Percentiles rank a stretch among this genome's conserved stretches.
These are phyloP conservation scores for Gordius sp. DNA, from an alignment of 2,888 invertebrate genomes.

Conservation along the genomic window DNA sequence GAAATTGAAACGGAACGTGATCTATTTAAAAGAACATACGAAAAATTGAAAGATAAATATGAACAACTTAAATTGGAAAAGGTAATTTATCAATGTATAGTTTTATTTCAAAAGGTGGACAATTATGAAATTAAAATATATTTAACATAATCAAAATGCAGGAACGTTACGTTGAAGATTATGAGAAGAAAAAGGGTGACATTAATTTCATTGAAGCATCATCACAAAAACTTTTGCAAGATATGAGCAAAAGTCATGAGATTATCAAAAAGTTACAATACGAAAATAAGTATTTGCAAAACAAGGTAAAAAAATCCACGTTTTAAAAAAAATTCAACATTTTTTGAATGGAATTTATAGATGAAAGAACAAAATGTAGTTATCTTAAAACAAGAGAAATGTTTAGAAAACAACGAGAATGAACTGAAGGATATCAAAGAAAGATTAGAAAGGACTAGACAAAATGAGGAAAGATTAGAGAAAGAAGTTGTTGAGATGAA, in stretches of 20 bases:
- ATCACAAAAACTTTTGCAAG: constrained; percentile 7
- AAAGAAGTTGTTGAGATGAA: neutral
- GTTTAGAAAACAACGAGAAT: neutral
- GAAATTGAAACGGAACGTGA: neutral
- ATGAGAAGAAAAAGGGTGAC: neutral
- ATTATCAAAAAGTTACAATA: constrained; percentile 7
- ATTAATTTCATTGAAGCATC: neutral
- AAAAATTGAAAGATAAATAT: neutral
- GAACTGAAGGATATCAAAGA: neutral
- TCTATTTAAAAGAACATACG: neutral
- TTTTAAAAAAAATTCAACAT: too few species aligned
- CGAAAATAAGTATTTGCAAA: constrained; percentile 1
- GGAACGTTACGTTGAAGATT: too few species aligned
- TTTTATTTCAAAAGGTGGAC: too few species aligned
- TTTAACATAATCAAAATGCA: too few species aligned
- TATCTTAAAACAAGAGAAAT: neutral
- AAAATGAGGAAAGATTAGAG: neutral
- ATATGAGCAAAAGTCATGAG: constrained; percentile 7
- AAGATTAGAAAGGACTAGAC: neutral
- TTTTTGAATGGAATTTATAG: neutral
- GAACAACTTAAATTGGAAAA: neutral
- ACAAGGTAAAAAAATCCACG: constrained; percentile 5
- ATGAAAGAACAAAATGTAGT: neutral
- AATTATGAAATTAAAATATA: too few species aligned
- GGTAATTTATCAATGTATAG: too few species aligned